Conservation (phyloP, 2,888 invertebrate species). For the Lathronympha strigana region DNA sequence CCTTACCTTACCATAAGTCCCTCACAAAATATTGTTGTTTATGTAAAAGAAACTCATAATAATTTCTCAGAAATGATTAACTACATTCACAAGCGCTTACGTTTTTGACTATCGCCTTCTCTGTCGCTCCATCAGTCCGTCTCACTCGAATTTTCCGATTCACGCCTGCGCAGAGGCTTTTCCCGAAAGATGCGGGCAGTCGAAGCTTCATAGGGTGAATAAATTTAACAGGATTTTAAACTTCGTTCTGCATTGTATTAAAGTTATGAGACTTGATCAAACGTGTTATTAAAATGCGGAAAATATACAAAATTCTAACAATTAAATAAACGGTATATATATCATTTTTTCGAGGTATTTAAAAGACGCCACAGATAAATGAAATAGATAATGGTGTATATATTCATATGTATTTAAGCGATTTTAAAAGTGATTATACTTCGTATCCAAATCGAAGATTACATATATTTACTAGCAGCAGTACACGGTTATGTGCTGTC, state of each 20-base stretch:
- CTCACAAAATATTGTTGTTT: too few species aligned
- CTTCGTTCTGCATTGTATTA: background rate
- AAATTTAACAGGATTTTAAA: slow-evolving; percentile 45
- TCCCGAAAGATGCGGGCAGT: slow-evolving; percentile 70
- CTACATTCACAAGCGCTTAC: slow-evolving; percentile 49
- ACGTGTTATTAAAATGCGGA: background rate
- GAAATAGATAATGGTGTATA: too few species aligned
- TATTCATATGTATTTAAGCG: too few species aligned
- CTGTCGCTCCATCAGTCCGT: slow-evolving; percentile 55
- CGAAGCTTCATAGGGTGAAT: slow-evolving; percentile 72
- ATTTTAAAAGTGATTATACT: too few species aligned
- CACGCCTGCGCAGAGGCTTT: slow-evolving; percentile 73
- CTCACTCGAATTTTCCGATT: slow-evolving; percentile 68
- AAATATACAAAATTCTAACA: background rate
- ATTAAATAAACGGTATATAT: background rate
- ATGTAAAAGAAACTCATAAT: background rate
- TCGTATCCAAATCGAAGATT: too few species aligned
- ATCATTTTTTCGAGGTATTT: background rate
- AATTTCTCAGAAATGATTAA: slow-evolving; percentile 58
- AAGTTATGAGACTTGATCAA: background rate
- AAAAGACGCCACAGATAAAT: too few species aligned
- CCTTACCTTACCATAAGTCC: too few species aligned
- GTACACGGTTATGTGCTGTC: too few species aligned
- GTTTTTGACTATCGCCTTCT: slow-evolving; percentile 58
- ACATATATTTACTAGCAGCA: too few species aligned